Evolutionary conservation across 2,113 vertebrate species (phyloP).

Genomic region (Perognathus longimembris): DNA sequence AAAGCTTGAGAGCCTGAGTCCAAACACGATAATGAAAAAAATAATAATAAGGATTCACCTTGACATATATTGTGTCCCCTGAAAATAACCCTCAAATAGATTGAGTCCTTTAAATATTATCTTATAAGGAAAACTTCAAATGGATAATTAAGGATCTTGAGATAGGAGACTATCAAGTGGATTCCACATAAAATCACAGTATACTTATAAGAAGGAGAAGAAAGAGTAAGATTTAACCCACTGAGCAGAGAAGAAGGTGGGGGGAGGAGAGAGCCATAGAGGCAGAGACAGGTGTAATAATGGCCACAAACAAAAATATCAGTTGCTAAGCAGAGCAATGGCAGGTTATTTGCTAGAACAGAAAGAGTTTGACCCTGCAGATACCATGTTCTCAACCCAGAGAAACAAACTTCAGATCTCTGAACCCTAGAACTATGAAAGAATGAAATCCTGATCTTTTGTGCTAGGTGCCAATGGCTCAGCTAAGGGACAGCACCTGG

Average conservation of each 20-base stretch:
- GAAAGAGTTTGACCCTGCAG: background rate
- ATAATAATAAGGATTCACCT: background rate
- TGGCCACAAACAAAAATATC: background rate
- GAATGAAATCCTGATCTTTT: background rate
- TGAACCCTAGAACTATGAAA: background rate
- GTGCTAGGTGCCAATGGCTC: too few species aligned
- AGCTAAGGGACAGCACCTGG: too few species aligned
- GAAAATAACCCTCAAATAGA: background rate
- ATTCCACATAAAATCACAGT: background rate
- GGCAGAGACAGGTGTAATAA: background rate
- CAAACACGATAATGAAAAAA: too few species aligned
- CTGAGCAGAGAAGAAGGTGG: background rate
- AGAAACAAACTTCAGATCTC: background rate
- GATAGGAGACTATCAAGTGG: background rate
- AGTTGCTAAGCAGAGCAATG: background rate
- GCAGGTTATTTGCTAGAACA: background rate
- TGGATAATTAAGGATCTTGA: background rate
- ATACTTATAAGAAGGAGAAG: background rate
- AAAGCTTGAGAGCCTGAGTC: too few species aligned
- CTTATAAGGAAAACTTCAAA: background rate
- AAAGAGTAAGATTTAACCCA: background rate
- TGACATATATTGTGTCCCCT: background rate
- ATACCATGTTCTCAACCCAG: background rate
- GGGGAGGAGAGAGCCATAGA: background rate
- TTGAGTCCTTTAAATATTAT: background rate